These are phyloP conservation scores for Liparis tanakae DNA, from an alignment of 2,797 vertebrate genomes.

Conservation along the genomic window DNA sequence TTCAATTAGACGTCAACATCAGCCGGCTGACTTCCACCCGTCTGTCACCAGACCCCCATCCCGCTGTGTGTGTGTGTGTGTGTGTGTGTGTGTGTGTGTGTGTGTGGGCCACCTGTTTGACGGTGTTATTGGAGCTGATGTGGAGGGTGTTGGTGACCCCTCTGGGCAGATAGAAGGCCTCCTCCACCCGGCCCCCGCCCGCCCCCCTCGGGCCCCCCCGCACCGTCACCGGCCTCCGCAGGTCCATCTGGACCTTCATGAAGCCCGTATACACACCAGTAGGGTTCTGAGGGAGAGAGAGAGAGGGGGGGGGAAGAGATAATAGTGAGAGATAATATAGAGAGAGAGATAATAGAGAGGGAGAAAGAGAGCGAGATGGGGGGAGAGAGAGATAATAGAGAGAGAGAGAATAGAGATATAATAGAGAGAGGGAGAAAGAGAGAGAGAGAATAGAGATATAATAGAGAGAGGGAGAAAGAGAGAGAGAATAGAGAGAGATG, in stretches of 20 bases:
- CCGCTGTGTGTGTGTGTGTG: conserved; percentile 36
- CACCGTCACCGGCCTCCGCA: conserved; percentile 89
- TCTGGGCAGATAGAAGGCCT: conserved; percentile 88
- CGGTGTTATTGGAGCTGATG: conserved; percentile 95
- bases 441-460: too few relatives aligned
- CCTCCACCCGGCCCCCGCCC: conserved; percentile 63
- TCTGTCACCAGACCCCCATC: conserved; percentile 48
- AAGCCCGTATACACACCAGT: conserved; percentile 94
- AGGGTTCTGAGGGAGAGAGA: conserved; percentile 73
- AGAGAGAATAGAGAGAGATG: too few relatives aligned
- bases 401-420: too few relatives aligned
- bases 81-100: conserved; percentile 35
- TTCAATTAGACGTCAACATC: conserved; percentile 16
- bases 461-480: too few relatives aligned
- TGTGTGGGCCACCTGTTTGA: conserved; percentile 80
- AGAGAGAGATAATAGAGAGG: background rate
- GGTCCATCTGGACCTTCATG: conserved; percentile 96
- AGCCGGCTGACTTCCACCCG: background rate
- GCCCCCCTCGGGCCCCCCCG: conserved; percentile 66
- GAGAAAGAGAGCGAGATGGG: too few relatives aligned
- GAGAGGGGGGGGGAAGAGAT: too few relatives aligned
- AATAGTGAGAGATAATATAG: too few relatives aligned
- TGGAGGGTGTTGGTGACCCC: conserved; percentile 92
- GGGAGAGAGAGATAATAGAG: too few relatives aligned
- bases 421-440: too few relatives aligned